Evolutionary conservation across 2,888 invertebrate species (phyloP).

Genomic region (Resseliella maxima): DNA sequence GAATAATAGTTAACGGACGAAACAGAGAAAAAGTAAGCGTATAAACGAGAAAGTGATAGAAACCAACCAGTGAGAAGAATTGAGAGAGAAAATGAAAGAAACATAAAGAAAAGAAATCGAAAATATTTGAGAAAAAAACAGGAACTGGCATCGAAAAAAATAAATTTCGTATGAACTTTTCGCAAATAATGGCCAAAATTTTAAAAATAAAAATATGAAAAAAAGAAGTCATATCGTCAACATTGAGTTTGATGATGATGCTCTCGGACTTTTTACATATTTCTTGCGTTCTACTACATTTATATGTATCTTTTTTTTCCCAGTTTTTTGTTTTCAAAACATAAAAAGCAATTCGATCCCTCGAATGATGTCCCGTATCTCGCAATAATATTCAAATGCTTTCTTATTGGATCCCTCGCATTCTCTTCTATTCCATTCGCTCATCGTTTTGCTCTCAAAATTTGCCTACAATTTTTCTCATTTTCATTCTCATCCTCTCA

Average conservation of each 20-base stretch:
- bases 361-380: background rate
- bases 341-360: background rate
- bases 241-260: slow-evolving; percentile 20
- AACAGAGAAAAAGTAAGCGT: background rate
- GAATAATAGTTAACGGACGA: background rate
- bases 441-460: too few relatives aligned
- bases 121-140: background rate
- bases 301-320: background rate
- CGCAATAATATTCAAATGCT: background rate
- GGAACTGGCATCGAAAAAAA: background rate
- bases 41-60: too few relatives aligned
- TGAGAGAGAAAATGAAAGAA: background rate
- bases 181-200: slow-evolving; percentile 52
- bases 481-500: background rate
- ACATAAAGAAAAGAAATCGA: background rate
- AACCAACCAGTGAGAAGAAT: too few relatives aligned
- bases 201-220: slow-evolving; percentile 54
- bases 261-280: background rate
- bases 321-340: background rate
- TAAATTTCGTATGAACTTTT: slow-evolving; percentile 43
- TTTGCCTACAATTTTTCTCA: too few relatives aligned
- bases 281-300: background rate
- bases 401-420: background rate
- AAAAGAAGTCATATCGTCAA: slow-evolving; percentile 5
- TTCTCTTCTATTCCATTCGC: background rate